phyloP scores from a whole-genome alignment of 2,797 vertebrate genomes.

The Synanceia verrucosa region DNA sequence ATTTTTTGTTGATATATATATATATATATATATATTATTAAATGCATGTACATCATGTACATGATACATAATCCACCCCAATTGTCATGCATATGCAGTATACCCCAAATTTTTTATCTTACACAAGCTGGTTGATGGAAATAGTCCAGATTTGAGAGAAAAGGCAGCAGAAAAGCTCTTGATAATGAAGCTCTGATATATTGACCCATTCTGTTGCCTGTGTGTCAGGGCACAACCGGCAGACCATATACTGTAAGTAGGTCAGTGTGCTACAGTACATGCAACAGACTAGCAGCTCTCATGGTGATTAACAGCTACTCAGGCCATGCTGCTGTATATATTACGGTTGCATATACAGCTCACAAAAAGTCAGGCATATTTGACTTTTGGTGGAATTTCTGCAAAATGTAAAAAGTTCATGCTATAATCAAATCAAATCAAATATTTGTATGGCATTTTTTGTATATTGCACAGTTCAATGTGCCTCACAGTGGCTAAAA shows the following conservation, averaged over 20 bases:
- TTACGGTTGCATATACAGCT: no score
- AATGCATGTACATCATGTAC: background rate
- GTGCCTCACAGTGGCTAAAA: no score
- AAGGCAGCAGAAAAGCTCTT: background rate
- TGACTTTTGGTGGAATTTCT: no score
- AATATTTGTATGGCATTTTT: no score
- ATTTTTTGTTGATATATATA: no score
- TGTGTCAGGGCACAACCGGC: conserved; percentile 31
- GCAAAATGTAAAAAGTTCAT: no score
- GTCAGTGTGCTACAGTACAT: conserved; percentile 65
- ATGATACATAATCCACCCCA: no score
- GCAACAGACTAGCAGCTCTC: conserved; percentile 39
- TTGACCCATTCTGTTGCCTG: background rate
- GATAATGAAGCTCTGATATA: conserved; percentile 15
- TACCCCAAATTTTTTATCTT: background rate
- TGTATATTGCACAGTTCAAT: no score
- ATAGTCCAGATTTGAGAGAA: background rate
- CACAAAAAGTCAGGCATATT: no score
- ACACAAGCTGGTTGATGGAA: conserved; percentile 19
- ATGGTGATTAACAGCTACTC: conserved; percentile 36
- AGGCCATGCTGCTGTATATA: background rate
- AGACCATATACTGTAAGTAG: conserved; percentile 62
- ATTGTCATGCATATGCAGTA: background rate
- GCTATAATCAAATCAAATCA: no score
- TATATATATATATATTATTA: no score